Evolutionary conservation across 2,888 invertebrate species (phyloP).

Genomic region (Drosophila atroscutellata): DNA sequence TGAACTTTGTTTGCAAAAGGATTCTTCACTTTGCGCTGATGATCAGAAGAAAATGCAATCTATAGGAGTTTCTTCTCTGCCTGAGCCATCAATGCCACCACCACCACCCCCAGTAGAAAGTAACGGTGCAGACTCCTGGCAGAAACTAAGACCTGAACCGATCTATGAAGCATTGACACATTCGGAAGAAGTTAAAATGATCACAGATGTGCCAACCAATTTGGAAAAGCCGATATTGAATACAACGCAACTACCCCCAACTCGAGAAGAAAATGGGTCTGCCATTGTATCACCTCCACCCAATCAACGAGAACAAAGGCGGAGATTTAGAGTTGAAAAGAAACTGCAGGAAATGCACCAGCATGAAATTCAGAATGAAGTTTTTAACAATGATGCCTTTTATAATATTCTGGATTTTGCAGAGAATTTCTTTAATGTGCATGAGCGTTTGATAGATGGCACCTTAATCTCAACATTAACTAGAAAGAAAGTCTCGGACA

Average conservation of each 20-base stretch:
- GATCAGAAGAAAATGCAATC: conserved; percentile 79
- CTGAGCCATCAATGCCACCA: conserved; percentile 91
- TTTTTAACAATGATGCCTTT: conserved; percentile 87
- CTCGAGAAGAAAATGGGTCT: conserved; percentile 17
- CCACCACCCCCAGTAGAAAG: conserved; percentile 87
- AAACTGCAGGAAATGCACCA: conserved; percentile 93
- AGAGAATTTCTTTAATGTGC: conserved; percentile 96
- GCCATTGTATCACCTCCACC: background rate
- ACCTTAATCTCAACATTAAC: conserved; percentile 95
- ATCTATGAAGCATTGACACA: conserved; percentile 95
- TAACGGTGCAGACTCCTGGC: background rate
- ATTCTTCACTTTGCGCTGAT: background rate
- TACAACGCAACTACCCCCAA: background rate
- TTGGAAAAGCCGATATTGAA: background rate
- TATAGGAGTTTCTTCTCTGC: conserved; percentile 87
- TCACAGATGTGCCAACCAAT: conserved; percentile 1
- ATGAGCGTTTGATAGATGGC: conserved; percentile 93
- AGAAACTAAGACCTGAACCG: conserved; percentile 87
- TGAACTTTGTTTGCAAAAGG: conserved; percentile 88
- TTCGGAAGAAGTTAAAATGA: conserved; percentile 3
- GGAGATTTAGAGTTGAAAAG: conserved; percentile 94
- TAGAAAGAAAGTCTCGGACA: conserved; percentile 91
- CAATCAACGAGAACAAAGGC: conserved; percentile 90
- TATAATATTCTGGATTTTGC: conserved; percentile 97
- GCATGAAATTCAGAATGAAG: conserved; percentile 83